A percentile compares a stretch with the other conserved stretches of the same genome.
These are phyloP conservation scores for Neodiprion lecontei DNA, from an alignment of 1,140 invertebrate genomes.

Conservation along the genomic window DNA sequence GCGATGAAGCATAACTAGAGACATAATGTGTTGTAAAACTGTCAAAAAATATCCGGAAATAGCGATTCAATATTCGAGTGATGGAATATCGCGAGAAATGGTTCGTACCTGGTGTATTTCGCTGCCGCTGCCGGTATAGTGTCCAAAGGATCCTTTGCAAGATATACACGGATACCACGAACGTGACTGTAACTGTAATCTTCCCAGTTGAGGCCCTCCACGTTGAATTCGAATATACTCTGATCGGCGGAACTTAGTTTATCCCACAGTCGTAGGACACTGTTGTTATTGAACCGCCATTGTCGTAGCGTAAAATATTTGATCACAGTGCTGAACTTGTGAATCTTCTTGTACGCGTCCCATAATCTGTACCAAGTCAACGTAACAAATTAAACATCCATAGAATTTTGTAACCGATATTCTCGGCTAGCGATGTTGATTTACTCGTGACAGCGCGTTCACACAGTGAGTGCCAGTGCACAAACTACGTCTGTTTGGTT, in stretches of 20 bases:
- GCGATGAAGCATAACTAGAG: no score
- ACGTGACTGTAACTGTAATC: conserved; percentile 56
- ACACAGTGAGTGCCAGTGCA: no score
- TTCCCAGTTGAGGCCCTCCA: conserved; percentile 56
- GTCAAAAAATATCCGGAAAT: no score
- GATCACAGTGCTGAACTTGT: conserved; percentile 63
- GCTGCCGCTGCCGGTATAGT: conserved; percentile 39
- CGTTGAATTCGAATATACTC: conserved; percentile 57
- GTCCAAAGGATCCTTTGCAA: conserved; percentile 59
- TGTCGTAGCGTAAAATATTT: conserved; percentile 67
- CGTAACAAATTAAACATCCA: background rate
- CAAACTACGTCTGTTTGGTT: no score
- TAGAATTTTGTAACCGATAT: background rate
- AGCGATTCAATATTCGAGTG: background rate
- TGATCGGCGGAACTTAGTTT: conserved; percentile 59
- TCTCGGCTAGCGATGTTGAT: no score
- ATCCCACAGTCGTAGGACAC: conserved; percentile 60
- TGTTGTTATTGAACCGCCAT: conserved; percentile 67
- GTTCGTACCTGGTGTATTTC: conserved; percentile 35
- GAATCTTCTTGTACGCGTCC: conserved; percentile 64
- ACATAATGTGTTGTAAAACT: no score
- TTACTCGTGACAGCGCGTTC: no score
- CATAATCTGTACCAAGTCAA: conserved; percentile 56
- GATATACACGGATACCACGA: conserved; percentile 57
- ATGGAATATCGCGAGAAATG: background rate